phyloP scores from a whole-genome alignment of 2,888 invertebrate species.

The Drosophila rellima region DNA sequence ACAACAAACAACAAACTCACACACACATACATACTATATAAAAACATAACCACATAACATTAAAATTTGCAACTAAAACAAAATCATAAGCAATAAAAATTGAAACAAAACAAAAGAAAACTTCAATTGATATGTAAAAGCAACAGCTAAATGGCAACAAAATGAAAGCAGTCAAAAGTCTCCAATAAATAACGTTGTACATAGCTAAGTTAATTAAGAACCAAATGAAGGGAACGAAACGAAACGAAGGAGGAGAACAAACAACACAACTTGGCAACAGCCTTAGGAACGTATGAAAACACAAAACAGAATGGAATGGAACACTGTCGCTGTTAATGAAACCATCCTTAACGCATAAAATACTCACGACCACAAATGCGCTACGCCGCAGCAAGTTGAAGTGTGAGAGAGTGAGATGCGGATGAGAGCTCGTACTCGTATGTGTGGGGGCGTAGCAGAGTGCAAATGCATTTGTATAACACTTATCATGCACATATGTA shows the following conservation, averaged over 20 bases:
- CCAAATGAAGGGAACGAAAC: slow-evolving; percentile 10
- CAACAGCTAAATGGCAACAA: slow-evolving; percentile 15
- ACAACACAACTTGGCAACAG: background rate
- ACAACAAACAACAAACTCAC: slow-evolving; percentile 14
- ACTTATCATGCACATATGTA: background rate
- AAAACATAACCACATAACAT: slow-evolving; percentile 2
- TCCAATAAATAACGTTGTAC: slow-evolving; percentile 11
- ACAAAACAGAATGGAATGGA: slow-evolving; percentile 10
- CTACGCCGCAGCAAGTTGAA: background rate
- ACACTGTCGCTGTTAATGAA: slow-evolving; percentile 10
- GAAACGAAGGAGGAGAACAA: too few relatives aligned
- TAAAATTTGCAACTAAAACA: slow-evolving; percentile 4
- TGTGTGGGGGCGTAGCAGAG: slow-evolving; percentile 4
- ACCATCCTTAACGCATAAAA: slow-evolving; percentile 7
- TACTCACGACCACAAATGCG: slow-evolving; percentile 36
- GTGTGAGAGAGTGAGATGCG: background rate
- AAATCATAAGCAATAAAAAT: slow-evolving; percentile 44
- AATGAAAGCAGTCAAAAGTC: slow-evolving; percentile 22
- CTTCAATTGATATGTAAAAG: slow-evolving; percentile 21
- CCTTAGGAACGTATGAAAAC: background rate
- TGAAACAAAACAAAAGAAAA: slow-evolving; percentile 14
- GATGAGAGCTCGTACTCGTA: background rate
- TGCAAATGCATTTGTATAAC: background rate
- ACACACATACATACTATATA: background rate
- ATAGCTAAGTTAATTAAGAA: slow-evolving; percentile 19